Percentiles rank a stretch among this genome's conserved stretches.
Conservation (phyloP, 2,797 vertebrate species). For the Denticeps clupeoides region DNA sequence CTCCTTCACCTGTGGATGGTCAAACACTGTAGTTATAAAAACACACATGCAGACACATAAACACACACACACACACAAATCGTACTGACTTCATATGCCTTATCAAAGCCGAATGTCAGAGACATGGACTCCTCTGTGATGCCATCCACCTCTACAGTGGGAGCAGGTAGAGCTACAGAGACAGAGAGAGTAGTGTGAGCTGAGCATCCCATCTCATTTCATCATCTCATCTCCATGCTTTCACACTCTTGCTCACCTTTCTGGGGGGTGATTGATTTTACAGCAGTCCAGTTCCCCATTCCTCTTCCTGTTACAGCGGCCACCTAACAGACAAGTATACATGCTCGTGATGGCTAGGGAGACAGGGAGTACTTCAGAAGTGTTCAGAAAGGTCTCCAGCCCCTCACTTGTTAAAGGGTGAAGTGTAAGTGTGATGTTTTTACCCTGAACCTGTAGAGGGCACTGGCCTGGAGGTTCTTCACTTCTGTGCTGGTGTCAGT, state of each 20-base stretch:
- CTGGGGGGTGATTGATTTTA: slow-evolving; percentile 76
- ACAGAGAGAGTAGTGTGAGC: slow-evolving; percentile 1
- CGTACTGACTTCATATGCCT: slow-evolving; percentile 58
- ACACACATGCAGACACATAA: neutral
- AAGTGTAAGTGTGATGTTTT: too few relatives aligned
- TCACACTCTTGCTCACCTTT: slow-evolving; percentile 72
- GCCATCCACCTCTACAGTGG: slow-evolving; percentile 65
- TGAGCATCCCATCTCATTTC: too few relatives aligned
- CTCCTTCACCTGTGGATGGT: slow-evolving; percentile 63
- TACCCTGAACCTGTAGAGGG: slow-evolving; percentile 75
- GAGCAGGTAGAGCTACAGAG: slow-evolving; percentile 71
- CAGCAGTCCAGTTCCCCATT: slow-evolving; percentile 83
- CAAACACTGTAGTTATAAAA: neutral
- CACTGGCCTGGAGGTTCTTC: slow-evolving; percentile 59
- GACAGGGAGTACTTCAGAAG: too few relatives aligned
- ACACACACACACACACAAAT: neutral
- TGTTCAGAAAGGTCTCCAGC: too few relatives aligned
- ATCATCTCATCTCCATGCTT: too few relatives aligned
- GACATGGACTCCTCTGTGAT: slow-evolving; percentile 62
- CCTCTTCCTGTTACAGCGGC: slow-evolving; percentile 88
- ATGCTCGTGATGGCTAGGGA: too few relatives aligned
- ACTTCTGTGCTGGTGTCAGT: slow-evolving; percentile 55
- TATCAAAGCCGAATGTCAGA: slow-evolving; percentile 69
- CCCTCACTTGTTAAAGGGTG: too few relatives aligned
- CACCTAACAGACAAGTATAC: slow-evolving; percentile 68